These are phyloP conservation scores for Oncorhynchus kisutch DNA, from an alignment of 2,113 vertebrate species.

Conservation along the genomic window DNA sequence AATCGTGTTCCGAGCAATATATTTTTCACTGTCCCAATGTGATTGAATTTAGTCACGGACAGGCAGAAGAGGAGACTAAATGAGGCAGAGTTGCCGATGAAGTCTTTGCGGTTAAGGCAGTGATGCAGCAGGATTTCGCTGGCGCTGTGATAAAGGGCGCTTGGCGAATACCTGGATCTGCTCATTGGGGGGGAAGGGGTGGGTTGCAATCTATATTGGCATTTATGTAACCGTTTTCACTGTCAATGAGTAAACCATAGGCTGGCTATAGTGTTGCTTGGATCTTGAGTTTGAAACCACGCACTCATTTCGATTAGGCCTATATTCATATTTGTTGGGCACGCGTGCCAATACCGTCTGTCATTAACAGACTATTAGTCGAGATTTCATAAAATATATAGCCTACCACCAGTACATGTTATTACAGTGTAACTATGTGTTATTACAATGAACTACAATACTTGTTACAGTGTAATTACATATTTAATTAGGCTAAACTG, in stretches of 20 bases:
- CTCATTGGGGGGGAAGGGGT: conserved; percentile 32
- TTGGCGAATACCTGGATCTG: not conserved
- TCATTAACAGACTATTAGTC: no score
- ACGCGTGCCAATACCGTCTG: not conserved
- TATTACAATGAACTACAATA: no score
- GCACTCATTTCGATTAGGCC: not conserved
- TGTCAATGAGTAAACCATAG: not conserved
- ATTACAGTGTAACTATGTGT: no score
- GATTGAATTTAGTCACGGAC: conserved; percentile 23
- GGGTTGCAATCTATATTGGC: conserved; percentile 41
- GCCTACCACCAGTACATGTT: no score
- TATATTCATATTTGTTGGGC: not conserved
- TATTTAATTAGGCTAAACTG: no score
- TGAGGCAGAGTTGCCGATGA: conserved; percentile 61
- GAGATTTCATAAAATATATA: no score
- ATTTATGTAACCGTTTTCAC: conserved; percentile 37
- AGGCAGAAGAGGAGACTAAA: conserved; percentile 27
- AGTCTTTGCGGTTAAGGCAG: conserved; percentile 66
- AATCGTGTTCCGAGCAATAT: conserved; percentile 10
- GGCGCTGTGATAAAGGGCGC: conserved; percentile 49
- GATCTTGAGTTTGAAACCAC: not conserved
- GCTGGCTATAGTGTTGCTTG: not conserved
- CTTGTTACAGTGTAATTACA: no score
- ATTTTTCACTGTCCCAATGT: conserved; percentile 37
- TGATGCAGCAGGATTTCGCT: conserved; percentile 81